Evolutionary conservation across 2,888 invertebrate species (phyloP), one percentile per base, ranked within the genome.

Genomic region (Protodeltote pygarga): DNA sequence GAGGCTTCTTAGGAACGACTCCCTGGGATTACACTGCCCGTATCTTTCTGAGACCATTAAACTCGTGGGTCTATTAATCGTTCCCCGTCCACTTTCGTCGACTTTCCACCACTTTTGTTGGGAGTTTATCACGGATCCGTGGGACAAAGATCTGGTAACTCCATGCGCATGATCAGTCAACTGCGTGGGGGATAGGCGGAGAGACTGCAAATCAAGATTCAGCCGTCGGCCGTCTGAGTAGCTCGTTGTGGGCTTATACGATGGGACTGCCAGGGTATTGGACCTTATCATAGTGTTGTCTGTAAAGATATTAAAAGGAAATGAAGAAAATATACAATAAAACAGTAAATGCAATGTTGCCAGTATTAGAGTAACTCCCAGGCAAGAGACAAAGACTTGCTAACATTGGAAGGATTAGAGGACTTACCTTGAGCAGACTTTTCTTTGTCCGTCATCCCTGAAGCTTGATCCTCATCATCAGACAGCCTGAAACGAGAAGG

Each of bases 131-230:
- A 94, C 94, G 1, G 94, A 94, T 2, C 94, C 94, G 67, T 94
- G 94, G 0, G 94, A 94, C 2, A 94, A 76, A 2, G 94, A 94
- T 24, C 95, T 92, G 54, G 94, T 94, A 20, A 92, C 92, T 0
- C 92, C 91, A 37, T 89, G 88, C 0, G 89, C 86, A 2, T 86
- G 84, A 61, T 89, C 86, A 0, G 87, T 75, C 4, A 89, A 67
- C 54, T 89, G 90, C 0, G 89, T 87, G 3, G 91, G 87, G 1
- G 90, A 88, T 3, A 91, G 63, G 1, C 89, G 75, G 5, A 90
- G 71, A 1, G 89, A 86, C 42, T 86, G 89, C 10, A 90, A 68
- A 54, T 90, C 89, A 2, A 90, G 70, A 51, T 90, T 90, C 13
- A 90, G 63, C 2, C 83, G 83, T 25, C 89, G 77, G 13, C 87